Evolutionary conservation across 2,113 vertebrate genomes (phyloP), one percentile per base, ranked within the genome.

Genomic region (Lucifuga dentata): DNA sequence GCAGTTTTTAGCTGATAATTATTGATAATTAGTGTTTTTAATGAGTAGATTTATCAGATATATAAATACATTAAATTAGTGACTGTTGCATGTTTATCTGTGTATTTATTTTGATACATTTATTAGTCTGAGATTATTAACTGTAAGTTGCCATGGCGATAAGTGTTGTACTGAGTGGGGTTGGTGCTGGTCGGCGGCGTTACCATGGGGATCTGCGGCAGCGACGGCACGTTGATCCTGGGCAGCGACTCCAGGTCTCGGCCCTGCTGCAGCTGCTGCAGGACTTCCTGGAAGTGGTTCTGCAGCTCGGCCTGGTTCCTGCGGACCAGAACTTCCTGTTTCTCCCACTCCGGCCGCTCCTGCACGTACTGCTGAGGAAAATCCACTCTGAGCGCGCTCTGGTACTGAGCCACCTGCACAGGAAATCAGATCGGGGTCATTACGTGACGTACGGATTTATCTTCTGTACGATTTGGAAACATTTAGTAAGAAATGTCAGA

Each of bases 201-300:
- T 63, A 93, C 92, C 80, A 9, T 92, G 9, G 97, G 96, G 0
- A 96, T 91, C 0, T 89, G 92, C 0, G 95, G 95, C 76, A 98
- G 90, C 0, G 88, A 71, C 0, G 96, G 96, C 0, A 94, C 84
- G 0, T 90, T 90, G 81, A 98, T 93, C 75, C 90, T 88, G 1
- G 94, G 94, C 13, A 98, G 95, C 74, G 90, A 94, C 83, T 94
- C 94, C 33, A 96, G 67, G 69, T 93, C 93, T 0, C 92, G 90
- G 2, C 96, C 95, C 0, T 93, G 91, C 48, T 91, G 91, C 21
- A 98, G 94, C 52, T 94, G 91, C 83, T 93, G 93, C 68, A 96
- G 94, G 29, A 95, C 94, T 26, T 93, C 94, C 0, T 93, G 93
- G 88, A 95, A 96, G 26, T 92, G 93, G 36, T 85, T 92, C 94